Evolutionary conservation across 2,113 vertebrate genomes (phyloP).

Genomic region (Agelaius phoeniceus): DNA sequence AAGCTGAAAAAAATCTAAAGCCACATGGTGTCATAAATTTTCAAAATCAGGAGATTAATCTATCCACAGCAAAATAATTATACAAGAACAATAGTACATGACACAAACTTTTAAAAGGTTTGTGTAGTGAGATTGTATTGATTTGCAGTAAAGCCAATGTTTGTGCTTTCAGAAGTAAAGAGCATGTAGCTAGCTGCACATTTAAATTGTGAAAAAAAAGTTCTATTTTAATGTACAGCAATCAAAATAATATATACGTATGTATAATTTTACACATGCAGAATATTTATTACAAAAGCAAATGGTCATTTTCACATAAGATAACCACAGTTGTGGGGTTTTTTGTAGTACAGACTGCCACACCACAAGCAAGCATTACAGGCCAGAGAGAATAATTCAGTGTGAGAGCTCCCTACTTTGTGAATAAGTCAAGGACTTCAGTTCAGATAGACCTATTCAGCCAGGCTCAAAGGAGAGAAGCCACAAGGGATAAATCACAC

Average conservation of each 20-base stretch:
- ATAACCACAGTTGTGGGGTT: fast-evolving
- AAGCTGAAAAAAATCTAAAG: not conserved
- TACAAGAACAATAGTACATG: not conserved
- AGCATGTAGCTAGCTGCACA: not conserved
- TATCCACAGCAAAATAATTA: not conserved
- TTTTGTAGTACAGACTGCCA: not conserved
- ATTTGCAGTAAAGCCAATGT: not conserved
- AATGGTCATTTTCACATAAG: not conserved
- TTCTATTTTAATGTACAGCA: not conserved
- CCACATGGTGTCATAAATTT: not conserved
- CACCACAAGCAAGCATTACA: not conserved
- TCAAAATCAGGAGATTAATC: not conserved
- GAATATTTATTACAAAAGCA: not conserved
- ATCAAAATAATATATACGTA: not conserved
- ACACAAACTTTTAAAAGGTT: not conserved
- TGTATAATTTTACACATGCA: not conserved
- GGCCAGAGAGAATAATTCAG: not conserved
- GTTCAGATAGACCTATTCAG: not conserved
- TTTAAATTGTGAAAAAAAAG: not conserved
- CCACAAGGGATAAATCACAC: not conserved
- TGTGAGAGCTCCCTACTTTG: not conserved
- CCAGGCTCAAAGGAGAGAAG: not conserved
- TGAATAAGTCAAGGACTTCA: not conserved
- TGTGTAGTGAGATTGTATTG: not conserved
- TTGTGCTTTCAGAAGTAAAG: not conserved